Evolutionary conservation across 1,140 invertebrate genomes (phyloP).

Genomic region (Apis mellifera): Amel_HAv3.1 CM009941.2:12022501-12023000

Average conservation of each 20-base stretch:
- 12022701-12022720: background rate
- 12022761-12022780: background rate
- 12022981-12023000: background rate
- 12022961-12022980: slow-evolving; percentile 27
- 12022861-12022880: background rate
- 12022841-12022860: slow-evolving; percentile 21
- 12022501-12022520: background rate
- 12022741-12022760: background rate
- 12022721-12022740: too few relatives aligned
- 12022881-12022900: background rate
- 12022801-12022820: slow-evolving; percentile 8
- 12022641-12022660: too few relatives aligned
- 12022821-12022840: slow-evolving; percentile 7
- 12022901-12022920: slow-evolving; percentile 33
- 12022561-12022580: too few relatives aligned
- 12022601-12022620: too few relatives aligned
- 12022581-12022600: too few relatives aligned
- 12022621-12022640: too few relatives aligned
- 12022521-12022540: background rate
- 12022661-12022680: background rate
- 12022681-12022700: background rate
- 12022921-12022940: slow-evolving; percentile 36
- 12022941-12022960: slow-evolving; percentile 40
- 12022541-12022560: too few relatives aligned
- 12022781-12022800: background rate